Base-by-base conservation (phyloP, 2,797 vertebrate species). In the Artibeus lituratus region DNA sequence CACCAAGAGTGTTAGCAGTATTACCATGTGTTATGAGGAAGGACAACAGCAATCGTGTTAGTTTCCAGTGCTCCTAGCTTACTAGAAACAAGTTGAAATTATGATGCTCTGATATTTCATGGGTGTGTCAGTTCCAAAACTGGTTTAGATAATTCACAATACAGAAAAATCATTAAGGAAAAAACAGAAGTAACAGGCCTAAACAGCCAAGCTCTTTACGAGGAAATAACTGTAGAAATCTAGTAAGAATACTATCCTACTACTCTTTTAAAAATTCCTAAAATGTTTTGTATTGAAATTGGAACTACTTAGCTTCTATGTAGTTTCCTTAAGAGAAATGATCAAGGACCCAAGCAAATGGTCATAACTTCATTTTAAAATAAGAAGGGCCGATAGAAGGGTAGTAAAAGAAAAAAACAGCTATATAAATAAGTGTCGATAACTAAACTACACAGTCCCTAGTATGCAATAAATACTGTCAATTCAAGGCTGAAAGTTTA, bases 341-440 rank as follows among this genome's bases (percentile, higher is more conserved):
- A 82, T 73, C 11, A 92, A 86, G 67, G 21, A 83, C 37, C 32
- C 19, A 87, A 72, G 49, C 12, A 90, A 91, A 94, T 62, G 26
- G 51, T 57, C 19, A 90, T 19, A 77, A 94, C 65, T 86, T 82
- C 15, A n/a, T 77, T 95, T 94, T 82, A 90, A 29, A 76, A 77
- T 86, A 76, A 82, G 86, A 39, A 22, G 82, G 14, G 35, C 70
- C 73, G 16, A 90, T 1, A 76, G 8, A 53, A 62, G 15, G 7
- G 26, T 24, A 74, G 11, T 7, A 92, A 37, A 74, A 69, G 39
- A 72, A 94, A 91, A 95, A 69, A 32, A 32, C 2, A 35, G 10
- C 32, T 76, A 47, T 24, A 65, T 72, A 78, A 84, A 89, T 35
- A 74, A 62, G 72, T 59, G 67, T 81, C 42, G 74, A 18, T 81